Conservation (phyloP, 2,888 invertebrate genomes). For the Eustalomyia histrio region DNA sequence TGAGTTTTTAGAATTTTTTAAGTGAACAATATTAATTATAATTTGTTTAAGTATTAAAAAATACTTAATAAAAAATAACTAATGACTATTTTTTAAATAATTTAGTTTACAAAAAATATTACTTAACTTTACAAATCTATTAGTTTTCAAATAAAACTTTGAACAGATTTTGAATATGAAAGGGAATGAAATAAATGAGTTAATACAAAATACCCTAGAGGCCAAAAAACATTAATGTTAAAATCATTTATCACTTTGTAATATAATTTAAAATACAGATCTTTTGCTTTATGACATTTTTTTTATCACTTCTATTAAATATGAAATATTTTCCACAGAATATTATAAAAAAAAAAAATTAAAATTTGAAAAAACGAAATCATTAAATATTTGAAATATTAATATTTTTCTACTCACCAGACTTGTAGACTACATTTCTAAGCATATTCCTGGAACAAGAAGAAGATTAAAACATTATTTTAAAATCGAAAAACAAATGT, state of each 20-base stretch:
- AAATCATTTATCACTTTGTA: slow-evolving; percentile 8
- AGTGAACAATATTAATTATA: background rate
- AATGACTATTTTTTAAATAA: background rate
- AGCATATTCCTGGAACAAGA: slow-evolving; percentile 38
- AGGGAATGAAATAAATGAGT: background rate
- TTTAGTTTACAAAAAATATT: background rate
- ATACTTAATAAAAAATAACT: background rate
- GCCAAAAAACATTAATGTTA: background rate
- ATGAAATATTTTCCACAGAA: background rate
- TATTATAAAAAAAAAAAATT: background rate
- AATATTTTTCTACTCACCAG: background rate
- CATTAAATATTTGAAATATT: too few relatives aligned
- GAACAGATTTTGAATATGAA: background rate
- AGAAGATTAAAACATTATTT: slow-evolving; percentile 20
- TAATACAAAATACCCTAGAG: background rate
- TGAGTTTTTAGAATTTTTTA: slow-evolving; percentile 25
- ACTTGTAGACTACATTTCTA: background rate
- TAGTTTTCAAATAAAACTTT: background rate
- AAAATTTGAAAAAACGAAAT: too few relatives aligned
- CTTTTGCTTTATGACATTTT: background rate
- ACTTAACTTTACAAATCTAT: slow-evolving; percentile 10
- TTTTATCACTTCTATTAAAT: slow-evolving; percentile 12
- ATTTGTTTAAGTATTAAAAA: background rate
- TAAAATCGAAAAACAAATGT: slow-evolving; percentile 66
- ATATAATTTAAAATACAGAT: background rate